Evolutionary conservation across 2,113 vertebrate species (phyloP), one percentile per base, ranked within the genome.

Genomic region (Apeltes quadracus): DNA sequence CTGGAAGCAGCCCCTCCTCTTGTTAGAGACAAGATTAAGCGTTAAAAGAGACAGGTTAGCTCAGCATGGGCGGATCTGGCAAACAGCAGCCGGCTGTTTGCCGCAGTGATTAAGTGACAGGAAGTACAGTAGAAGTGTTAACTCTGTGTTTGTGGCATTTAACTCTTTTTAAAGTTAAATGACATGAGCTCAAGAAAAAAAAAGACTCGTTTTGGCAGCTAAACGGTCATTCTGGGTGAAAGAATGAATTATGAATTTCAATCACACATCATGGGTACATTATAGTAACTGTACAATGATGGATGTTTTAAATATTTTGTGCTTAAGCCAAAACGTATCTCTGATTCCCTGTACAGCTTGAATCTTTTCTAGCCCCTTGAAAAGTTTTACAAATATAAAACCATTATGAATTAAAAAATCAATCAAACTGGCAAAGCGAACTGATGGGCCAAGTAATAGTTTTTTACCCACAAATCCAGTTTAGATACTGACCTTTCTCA

Each of bases 1-100:
- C 83, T 25, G 76, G 80, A 89, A 92, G 73, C 87, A 91, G 88
- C 89, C 75, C 87, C 82, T 93, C 90, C 92, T 92, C 93, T 94
- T 94, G 92, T 94, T 93, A 93, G 92, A 93, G 90, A 94, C 87
- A 92, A 90, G 75, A 88, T 93, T 89, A 93, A 86, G 87, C 82
- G 89, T 93, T 92, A 92, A 79, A n/a, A 86, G 78, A 81, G 82
- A 92, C 75, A 87, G 87, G 87, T 91, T 92, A 91, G 91, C 84
- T 59, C 43, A 84, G 68, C 70, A 67, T 51, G 61, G 78, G 87
- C 53, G 58, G 55, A 41, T 80, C 75, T 84, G 78, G 81, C 88
- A 90, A 85, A 61, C 88, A 90, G 86, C 12, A 11, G 69, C 22
- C 50, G 51, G 53, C 81, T 82, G 85, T 84, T 91, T 90, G 87